Percentiles rank a stretch among this genome's conserved stretches.
These are phyloP conservation scores for Agrochola lota DNA, from an alignment of 2,888 invertebrate species.

Conservation along the genomic window DNA sequence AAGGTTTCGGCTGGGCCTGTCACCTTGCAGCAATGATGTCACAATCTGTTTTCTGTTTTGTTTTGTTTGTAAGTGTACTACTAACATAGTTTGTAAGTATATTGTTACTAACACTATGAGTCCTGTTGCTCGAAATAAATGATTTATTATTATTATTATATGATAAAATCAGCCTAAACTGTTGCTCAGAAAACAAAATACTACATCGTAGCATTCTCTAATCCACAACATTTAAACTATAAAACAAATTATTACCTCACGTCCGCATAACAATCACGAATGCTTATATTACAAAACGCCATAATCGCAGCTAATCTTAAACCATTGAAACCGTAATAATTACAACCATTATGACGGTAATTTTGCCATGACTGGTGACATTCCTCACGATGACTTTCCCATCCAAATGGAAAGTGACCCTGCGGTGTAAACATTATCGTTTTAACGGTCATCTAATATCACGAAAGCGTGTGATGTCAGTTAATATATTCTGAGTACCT, in stretches of 20 bases:
- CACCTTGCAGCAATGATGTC: no score
- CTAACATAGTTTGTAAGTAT: no score
- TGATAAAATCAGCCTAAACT: no score
- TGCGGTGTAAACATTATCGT: conserved; percentile 42
- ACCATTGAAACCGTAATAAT: conserved; percentile 50
- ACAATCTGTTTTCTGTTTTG: no score
- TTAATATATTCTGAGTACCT: not conserved
- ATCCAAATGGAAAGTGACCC: conserved; percentile 62
- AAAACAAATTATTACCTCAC: conserved; percentile 27
- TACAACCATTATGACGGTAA: conserved; percentile 43
- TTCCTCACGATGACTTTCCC: conserved; percentile 58
- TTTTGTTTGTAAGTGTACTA: no score
- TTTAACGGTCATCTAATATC: conserved; percentile 30
- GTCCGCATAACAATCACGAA: conserved; percentile 39
- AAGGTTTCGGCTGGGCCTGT: no score
- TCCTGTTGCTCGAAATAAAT: no score
- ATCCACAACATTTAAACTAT: not conserved
- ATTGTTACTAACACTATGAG: no score
- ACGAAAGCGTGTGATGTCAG: conserved; percentile 53
- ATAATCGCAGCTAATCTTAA: conserved; percentile 47
- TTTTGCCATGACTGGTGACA: conserved; percentile 49
- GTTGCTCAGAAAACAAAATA: not conserved
- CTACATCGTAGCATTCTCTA: not conserved
- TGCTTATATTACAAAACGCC: conserved; percentile 35
- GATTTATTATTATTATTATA: no score